These are phyloP conservation scores for Chlorodrepanis virens DNA, from an alignment of 2,113 vertebrate genomes.

Conservation along the genomic window DNA sequence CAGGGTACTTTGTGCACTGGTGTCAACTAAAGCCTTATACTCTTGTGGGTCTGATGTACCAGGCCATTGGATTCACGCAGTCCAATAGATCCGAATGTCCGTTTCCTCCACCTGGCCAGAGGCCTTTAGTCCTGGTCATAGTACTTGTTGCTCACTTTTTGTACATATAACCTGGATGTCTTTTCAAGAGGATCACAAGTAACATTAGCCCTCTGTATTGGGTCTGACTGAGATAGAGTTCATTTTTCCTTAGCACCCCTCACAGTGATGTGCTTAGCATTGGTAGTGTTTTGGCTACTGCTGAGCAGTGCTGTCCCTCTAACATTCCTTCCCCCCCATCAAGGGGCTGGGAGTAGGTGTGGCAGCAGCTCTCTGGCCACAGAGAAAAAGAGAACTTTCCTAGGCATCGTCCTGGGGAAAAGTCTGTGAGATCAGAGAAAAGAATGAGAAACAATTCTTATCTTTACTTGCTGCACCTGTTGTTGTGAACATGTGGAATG, in stretches of 20 bases:
- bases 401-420: too few species aligned
- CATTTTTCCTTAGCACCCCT: not conserved
- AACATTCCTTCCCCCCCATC: not conserved
- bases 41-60: not conserved
- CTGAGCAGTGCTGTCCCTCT: not conserved
- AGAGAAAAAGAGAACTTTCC: too few species aligned
- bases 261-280: not conserved
- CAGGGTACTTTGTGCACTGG: not conserved
- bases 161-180: not conserved
- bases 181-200: not conserved
- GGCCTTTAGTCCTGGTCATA: not conserved
- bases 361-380: too few species aligned
- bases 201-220: not conserved
- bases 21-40: not conserved
- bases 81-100: not conserved
- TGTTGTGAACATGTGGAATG: too few species aligned
- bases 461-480: too few species aligned
- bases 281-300: not conserved
- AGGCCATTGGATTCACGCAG: not conserved
- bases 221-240: not conserved
- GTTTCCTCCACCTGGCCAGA: not conserved
- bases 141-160: not conserved
- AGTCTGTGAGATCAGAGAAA: too few species aligned
- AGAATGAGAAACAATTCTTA: too few species aligned
- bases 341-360: not conserved